A percentile compares a stretch with the other conserved stretches of the same genome.
Evolutionary conservation across 2,113 vertebrate genomes (phyloP).

Genomic region (Hydropotes inermis): DNA sequence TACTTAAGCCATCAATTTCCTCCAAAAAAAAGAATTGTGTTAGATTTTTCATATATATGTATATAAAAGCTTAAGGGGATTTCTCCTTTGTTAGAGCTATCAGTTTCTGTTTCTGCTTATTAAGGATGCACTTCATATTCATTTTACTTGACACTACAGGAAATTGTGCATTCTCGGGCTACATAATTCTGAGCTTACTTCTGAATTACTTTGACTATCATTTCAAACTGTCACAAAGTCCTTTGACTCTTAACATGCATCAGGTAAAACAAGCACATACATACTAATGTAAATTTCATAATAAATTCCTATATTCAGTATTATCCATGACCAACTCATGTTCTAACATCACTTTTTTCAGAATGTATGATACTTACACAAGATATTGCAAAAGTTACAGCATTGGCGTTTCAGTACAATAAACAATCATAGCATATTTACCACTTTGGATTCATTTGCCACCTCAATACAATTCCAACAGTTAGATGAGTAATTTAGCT

Average conservation of each 20-base stretch:
- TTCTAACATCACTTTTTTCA: slow-evolving; percentile 42
- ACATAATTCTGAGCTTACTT: slow-evolving; percentile 79
- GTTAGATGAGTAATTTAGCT: background rate
- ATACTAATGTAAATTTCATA: slow-evolving; percentile 75
- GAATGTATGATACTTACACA: slow-evolving; percentile 63
- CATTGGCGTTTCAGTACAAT: background rate
- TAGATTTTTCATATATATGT: slow-evolving; percentile 29
- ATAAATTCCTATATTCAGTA: slow-evolving; percentile 72
- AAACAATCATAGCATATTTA: background rate
- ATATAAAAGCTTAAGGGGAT: slow-evolving; percentile 61
- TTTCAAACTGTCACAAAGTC: slow-evolving; percentile 79
- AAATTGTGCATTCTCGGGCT: slow-evolving; percentile 80
- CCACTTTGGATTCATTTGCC: background rate
- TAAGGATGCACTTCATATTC: slow-evolving; percentile 82
- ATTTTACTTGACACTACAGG: slow-evolving; percentile 78
- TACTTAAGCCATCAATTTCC: slow-evolving; percentile 62
- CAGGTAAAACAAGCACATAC: slow-evolving; percentile 70
- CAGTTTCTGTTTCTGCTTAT: slow-evolving; percentile 82
- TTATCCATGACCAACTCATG: slow-evolving; percentile 61
- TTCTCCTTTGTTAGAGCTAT: slow-evolving; percentile 74
- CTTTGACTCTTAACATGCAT: slow-evolving; percentile 75
- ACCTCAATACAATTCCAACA: background rate
- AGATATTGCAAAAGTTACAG: background rate
- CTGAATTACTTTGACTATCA: slow-evolving; percentile 76
- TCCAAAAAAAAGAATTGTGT: slow-evolving; percentile 58